These are phyloP conservation scores for Stenopsyche tienmushanensis DNA, from an alignment of 1,140 invertebrate genomes.

Conservation along the genomic window DNA sequence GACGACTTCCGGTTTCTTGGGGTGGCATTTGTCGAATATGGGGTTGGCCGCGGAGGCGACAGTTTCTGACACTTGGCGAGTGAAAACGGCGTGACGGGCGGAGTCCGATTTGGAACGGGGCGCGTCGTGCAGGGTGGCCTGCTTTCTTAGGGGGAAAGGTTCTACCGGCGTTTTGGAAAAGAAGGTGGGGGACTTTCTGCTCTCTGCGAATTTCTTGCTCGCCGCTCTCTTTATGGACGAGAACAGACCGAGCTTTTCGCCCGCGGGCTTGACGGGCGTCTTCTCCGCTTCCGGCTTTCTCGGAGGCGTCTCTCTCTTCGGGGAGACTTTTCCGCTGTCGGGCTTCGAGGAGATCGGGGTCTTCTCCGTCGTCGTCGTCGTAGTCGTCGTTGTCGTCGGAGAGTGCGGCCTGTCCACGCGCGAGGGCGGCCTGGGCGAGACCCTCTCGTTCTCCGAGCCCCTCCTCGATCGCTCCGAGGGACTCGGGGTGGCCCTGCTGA, in stretches of 20 bases:
- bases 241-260: conserved; percentile 56
- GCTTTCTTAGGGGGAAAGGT: conserved; percentile 40
- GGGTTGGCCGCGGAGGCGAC: conserved; percentile 48
- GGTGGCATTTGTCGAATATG: conserved; percentile 54
- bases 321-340: conserved; percentile 33
- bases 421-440: conserved; percentile 31
- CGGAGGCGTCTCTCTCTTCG: conserved; percentile 37
- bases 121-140: conserved; percentile 45
- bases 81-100: conserved; percentile 53
- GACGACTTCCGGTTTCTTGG: conserved; percentile 49
- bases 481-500: conserved; percentile 36
- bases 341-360: conserved; percentile 26
- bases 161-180: conserved; percentile 42
- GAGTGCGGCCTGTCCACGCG: conserved; percentile 34
- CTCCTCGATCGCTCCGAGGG: conserved; percentile 36
- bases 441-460: conserved; percentile 38
- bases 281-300: conserved; percentile 38
- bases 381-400: conserved; percentile 10
- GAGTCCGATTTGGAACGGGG: conserved; percentile 56
- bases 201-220: conserved; percentile 56
- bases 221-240: conserved; percentile 56
- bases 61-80: conserved; percentile 54
- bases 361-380: conserved; percentile 12
- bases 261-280: conserved; percentile 44
- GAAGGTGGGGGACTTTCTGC: conserved; percentile 53